Evolutionary conservation across 2,113 vertebrate species (phyloP).

Genomic region (Corvus hawaiiensis): DNA sequence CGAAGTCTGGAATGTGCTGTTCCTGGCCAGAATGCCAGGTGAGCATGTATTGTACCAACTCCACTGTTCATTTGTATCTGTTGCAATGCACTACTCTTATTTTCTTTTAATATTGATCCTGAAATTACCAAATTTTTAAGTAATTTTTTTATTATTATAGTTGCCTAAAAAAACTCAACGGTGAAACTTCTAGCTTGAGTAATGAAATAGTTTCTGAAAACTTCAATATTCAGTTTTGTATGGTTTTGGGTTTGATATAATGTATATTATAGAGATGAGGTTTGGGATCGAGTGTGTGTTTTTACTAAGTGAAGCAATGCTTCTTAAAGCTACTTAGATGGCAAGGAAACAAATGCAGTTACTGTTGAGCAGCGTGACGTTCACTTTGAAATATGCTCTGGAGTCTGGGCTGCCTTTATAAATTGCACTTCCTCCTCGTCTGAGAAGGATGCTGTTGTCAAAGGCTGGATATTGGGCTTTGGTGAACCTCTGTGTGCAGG

Average conservation of each 20-base stretch:
- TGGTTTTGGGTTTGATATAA: neutral
- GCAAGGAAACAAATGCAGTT: neutral
- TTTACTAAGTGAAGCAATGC: neutral
- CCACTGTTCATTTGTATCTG: neutral
- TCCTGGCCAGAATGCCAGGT: neutral
- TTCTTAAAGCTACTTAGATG: neutral
- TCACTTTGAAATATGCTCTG: neutral
- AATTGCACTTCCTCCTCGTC: neutral
- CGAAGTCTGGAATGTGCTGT: neutral
- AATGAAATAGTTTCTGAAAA: neutral
- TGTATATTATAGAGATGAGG: neutral
- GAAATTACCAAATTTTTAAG: neutral
- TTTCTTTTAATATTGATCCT: neutral
- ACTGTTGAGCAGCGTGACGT: fast-evolving
- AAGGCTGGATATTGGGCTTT: neutral
- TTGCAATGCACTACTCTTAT: neutral
- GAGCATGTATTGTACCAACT: neutral
- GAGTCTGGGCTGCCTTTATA: neutral
- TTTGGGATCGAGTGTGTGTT: neutral
- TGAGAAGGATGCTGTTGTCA: neutral
- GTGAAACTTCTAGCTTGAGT: neutral
- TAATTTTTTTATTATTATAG: neutral
- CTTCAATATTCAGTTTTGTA: neutral
- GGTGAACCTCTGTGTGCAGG: neutral
- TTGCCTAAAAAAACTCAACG: neutral